Evolutionary conservation across 1,140 invertebrate species (phyloP), one percentile per base, ranked within the genome.

Genomic region (Stratiolaelaps scimitus): DNA sequence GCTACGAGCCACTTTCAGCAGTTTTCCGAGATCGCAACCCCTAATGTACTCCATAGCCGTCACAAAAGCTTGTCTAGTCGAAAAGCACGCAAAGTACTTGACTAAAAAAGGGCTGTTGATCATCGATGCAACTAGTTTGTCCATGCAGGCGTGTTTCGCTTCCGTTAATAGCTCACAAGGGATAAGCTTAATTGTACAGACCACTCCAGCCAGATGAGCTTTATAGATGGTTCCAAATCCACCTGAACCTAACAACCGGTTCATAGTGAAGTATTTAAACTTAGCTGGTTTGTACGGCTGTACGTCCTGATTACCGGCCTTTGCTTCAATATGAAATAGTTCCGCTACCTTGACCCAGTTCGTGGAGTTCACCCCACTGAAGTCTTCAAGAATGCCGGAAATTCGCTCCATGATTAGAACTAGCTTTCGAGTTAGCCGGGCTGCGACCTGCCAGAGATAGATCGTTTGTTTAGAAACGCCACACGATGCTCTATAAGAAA

Each of bases 281-380:
- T 60, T 60, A 1, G 53, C 53, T 15, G 53, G 53, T 6, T 29
- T 34, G 23, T 60, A 60, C 53, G 53, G 53, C 17, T 2, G 26
- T 2, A 34, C 17, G 23, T 60, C 26, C 2, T 60, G 53, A 23
- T 13, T 60, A 10, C 15, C 5, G 15, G 15, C 2, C 26, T 19
- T 29, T 5, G 53, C 53, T 60, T 60, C 53, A 17, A 15, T 26
- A 6, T 60, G 53, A 15, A 60, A 60, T 10, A 60, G 2, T 15
- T 60, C 53, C 17, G 53, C 53, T 15, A 60, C 53, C 34, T 60
- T 60, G 23, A 60, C 13, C 53, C 53, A 60, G 34, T 60, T 60
- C 10, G 53, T 60, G 13, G 15, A 23, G 6, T 60, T 60, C 23
- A 60, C 53, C 26, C 34, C 34, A 10, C 53, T 60, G 53, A 19